Evolutionary conservation across 2,113 vertebrate genomes (phyloP), one percentile per base, ranked within the genome.

Genomic region (Coptodon rendalli): DNA sequence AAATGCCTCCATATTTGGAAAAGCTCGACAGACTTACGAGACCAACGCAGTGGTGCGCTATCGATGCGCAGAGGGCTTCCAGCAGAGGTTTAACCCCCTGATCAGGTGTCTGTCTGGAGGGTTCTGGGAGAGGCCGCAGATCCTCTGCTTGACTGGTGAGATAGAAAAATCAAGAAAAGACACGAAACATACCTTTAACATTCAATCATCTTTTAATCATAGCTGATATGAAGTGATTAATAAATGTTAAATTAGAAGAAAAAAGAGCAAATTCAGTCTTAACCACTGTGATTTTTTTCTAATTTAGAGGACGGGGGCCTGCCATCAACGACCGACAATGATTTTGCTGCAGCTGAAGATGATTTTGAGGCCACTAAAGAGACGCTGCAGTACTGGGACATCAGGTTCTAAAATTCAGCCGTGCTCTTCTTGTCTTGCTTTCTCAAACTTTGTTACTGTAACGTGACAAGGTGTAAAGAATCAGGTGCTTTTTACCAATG

Each of bases 81-180:
- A 89, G 31, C 98, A 97, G 66, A 97, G 96, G 54, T 96, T 96
- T 57, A 96, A 96, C 19, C 98, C 98, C 2, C 1, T 98, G 92
- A 88, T 97, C 89, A 97, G 94, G 11, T 99, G 98, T 95, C 96
- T 93, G 66, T 86, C 97, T 27, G 95, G 96, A 0, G 98, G 98
- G 6, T 93, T 6, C 0, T 99, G 98, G 98, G 97, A 98, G 59
- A 90, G 82, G 0, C 98, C 98, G 0, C 96, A 96, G 93, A 96
- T 99, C 56, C 89, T 91, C 68, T 99, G 98, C 80, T 95, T 95
- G 16, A 96, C 97, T 3, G 94, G 98, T 98, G 93, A 96, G 97
- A 92, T n/a, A 13, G 6, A 34, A 27, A 34, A 61, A 36, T 61
- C 59, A 78, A 78, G 71, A 76, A 19, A 48, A 29, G 16, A 48